Evolutionary conservation across 2,113 vertebrate species (phyloP).

Genomic region (Rattus rattus): DNA sequence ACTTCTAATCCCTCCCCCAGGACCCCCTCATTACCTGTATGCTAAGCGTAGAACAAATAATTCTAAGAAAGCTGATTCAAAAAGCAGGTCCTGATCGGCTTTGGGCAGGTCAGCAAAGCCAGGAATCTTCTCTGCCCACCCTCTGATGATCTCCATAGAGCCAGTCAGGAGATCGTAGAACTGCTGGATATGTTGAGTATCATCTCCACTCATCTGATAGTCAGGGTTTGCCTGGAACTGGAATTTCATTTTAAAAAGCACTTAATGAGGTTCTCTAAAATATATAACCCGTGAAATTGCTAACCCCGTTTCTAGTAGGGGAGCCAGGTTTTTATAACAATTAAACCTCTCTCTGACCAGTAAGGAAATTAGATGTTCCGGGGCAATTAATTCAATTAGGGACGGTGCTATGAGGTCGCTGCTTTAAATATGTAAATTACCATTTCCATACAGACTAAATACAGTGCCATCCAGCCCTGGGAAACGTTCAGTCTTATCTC

Average conservation of each 20-base stretch:
- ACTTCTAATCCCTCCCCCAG: not conserved
- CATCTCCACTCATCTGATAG: slow-evolving; percentile 98
- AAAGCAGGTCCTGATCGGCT: slow-evolving; percentile 97
- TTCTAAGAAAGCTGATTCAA: slow-evolving; percentile 98
- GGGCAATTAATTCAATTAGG: slow-evolving; percentile 91
- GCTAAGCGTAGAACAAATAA: slow-evolving; percentile 97
- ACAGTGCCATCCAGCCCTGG: slow-evolving; percentile 77
- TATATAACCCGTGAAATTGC: slow-evolving; percentile 97
- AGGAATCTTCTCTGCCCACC: slow-evolving; percentile 98
- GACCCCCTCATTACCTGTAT: slow-evolving; percentile 91
- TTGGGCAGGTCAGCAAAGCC: slow-evolving; percentile 95
- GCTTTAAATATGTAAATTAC: slow-evolving; percentile 82
- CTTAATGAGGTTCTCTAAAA: slow-evolving; percentile 96
- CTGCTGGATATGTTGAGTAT: slow-evolving; percentile 99
- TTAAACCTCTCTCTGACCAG: slow-evolving; percentile 91
- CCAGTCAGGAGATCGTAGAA: slow-evolving; percentile 99
- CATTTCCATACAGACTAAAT: slow-evolving; percentile 80
- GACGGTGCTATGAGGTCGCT: slow-evolving; percentile 81
- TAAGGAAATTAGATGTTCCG: slow-evolving; percentile 90
- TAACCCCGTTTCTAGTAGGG: slow-evolving; percentile 88
- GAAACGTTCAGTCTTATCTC: slow-evolving; percentile 79
- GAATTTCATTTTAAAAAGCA: slow-evolving; percentile 92
- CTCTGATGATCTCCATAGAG: slow-evolving; percentile 99
- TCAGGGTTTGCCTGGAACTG: slow-evolving; percentile 99
- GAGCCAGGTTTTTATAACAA: slow-evolving; percentile 88